A percentile compares a stretch with the other conserved stretches of the same genome.
Conservation (phyloP, 1,140 invertebrate genomes). For the Atta cephalotes region DNA sequence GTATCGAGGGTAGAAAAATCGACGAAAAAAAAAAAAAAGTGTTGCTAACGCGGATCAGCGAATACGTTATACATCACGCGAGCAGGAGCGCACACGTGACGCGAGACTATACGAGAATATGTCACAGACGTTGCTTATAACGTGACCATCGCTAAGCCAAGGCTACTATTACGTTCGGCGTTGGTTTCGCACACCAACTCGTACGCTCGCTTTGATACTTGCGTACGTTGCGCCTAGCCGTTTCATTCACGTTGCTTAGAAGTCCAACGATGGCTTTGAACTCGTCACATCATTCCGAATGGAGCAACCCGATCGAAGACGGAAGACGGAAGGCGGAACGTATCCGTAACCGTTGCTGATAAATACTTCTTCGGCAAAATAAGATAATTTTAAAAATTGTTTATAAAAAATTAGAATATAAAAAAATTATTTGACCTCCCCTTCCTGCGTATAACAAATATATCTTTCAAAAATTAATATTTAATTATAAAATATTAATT, state of each 20-base stretch:
- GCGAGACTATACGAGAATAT: conserved; percentile 73
- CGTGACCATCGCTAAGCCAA: conserved; percentile 79
- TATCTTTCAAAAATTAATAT: neutral
- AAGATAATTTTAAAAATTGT: neutral
- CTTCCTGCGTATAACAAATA: neutral
- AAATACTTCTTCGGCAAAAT: neutral
- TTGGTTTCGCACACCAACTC: conserved; percentile 79
- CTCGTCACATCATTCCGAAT: conserved; percentile 56
- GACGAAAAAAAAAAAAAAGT: conserved; percentile 24
- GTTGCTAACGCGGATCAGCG: conserved; percentile 26
- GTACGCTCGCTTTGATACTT: conserved; percentile 80
- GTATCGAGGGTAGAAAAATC: conserved; percentile 24
- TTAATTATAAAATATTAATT: neutral
- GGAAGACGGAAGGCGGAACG: neutral
- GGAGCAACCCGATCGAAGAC: conserved; percentile 12
- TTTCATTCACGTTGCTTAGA: conserved; percentile 81
- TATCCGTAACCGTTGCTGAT: too few relatives aligned
- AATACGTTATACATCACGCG: conserved; percentile 61
- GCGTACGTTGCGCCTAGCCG: conserved; percentile 78
- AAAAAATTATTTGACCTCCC: neutral
- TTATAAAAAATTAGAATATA: neutral
- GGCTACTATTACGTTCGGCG: conserved; percentile 84
- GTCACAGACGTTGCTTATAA: conserved; percentile 79
- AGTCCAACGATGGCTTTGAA: conserved; percentile 74
- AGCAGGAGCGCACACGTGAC: conserved; percentile 71